These are phyloP conservation scores for Microcebus murinus DNA, from an alignment of 2,113 vertebrate genomes.

Conservation along the genomic window DNA sequence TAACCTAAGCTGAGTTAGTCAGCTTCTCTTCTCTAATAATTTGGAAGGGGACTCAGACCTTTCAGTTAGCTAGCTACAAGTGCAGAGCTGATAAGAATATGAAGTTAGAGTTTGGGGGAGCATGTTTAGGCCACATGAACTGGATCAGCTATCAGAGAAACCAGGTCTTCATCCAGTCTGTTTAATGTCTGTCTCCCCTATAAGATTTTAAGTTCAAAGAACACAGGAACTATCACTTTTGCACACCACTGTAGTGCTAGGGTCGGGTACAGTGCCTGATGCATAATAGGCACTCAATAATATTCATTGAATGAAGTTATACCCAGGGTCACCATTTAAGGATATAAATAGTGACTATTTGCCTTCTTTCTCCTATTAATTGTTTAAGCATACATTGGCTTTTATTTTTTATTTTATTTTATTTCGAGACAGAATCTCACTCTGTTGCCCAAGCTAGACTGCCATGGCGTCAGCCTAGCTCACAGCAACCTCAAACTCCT, in stretches of 20 bases:
- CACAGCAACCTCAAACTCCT: too few species aligned
- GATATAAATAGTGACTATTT: conserved; percentile 15
- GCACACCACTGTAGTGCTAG: background rate
- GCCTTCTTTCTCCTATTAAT: conserved; percentile 25
- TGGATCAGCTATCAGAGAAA: background rate
- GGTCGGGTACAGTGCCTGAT: background rate
- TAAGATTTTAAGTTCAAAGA: background rate
- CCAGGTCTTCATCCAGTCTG: background rate
- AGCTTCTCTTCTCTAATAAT: conserved; percentile 31
- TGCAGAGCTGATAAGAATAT: background rate
- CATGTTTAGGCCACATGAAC: background rate
- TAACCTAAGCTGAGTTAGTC: background rate
- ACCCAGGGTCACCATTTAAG: background rate
- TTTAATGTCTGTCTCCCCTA: conserved; percentile 26
- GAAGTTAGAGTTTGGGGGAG: background rate
- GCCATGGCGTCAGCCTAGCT: too few species aligned
- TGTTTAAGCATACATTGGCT: background rate
- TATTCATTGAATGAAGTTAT: background rate
- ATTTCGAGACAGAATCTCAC: too few species aligned
- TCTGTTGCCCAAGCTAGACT: too few species aligned
- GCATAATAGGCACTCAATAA: background rate
- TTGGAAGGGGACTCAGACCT: background rate
- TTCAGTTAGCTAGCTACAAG: background rate
- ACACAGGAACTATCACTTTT: conserved; percentile 2
- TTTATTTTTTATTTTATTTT: conserved; percentile 12